Evolutionary conservation across 2,113 vertebrate genomes (phyloP).

Genomic region (Ovibos moschatus): DNA sequence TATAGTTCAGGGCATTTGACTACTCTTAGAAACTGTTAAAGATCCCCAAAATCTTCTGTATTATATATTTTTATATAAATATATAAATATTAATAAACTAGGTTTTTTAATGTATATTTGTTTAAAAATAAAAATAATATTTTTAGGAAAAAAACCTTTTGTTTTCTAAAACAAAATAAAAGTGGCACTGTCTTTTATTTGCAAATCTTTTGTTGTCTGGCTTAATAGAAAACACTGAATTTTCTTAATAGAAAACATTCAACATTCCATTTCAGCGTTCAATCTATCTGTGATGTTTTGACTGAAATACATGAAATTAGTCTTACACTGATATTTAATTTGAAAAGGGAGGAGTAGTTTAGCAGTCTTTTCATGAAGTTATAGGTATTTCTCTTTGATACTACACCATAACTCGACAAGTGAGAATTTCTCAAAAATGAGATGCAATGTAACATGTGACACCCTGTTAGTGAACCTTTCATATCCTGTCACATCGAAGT

Average conservation of each 20-base stretch:
- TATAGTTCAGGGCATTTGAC: background rate
- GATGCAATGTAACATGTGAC: background rate
- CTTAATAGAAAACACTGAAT: background rate
- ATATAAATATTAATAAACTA: background rate
- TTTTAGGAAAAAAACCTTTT: background rate
- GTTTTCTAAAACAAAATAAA: constrained; percentile 11
- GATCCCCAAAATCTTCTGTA: background rate
- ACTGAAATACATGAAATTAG: background rate
- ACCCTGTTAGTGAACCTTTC: background rate
- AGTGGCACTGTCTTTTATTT: background rate
- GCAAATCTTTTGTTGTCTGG: background rate
- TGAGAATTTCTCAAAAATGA: background rate
- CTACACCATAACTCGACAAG: background rate
- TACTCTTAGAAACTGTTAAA: background rate
- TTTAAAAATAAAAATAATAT: constrained; percentile 21
- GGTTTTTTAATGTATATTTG: background rate
- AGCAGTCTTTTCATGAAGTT: background rate
- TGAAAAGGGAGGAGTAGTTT: background rate
- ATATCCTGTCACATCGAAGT: background rate
- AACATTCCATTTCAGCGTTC: background rate
- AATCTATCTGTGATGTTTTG: background rate
- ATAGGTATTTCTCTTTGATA: background rate
- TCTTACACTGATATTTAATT: background rate
- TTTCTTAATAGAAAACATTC: background rate
- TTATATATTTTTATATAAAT: background rate